Base-by-base conservation (phyloP, 2,113 vertebrate species). In the Nesogale talazaci region DNA sequence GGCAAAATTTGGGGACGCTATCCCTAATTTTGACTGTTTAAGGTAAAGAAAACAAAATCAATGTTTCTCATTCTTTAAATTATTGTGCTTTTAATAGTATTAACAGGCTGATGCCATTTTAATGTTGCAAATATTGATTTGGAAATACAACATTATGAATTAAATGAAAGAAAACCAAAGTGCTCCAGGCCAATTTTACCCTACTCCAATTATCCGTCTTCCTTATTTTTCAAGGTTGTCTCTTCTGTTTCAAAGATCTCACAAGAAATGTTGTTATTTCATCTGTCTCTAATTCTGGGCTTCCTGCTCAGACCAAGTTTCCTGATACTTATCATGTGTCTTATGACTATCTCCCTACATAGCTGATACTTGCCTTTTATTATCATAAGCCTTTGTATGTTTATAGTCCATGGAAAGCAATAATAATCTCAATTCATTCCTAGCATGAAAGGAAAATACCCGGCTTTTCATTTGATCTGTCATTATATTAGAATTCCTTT, bases 251-350 rank as follows among this genome's bases (percentile, higher is more conserved):
- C 85, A 84, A 84, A 80, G 38, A n/a, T 67, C 57, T 85, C 42
- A 40, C 63, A 75, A 40, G n/a, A 77, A 59, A 17, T 15, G 22
- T 4, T 94, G 36, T 81, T 77, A 65, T 93, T 88, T 89, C 78
- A 94, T 78, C 74, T 88, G 42, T 84, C 85, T 94, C 69, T 91
- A 80, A 89, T 89, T 84, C 78, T 36, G 27, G 65, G 40, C 38
- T 96, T 86, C 78, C 78, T 87, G 61, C 83, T 77, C 82, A 88
- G 69, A 84, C 14, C 80, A 40, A 77, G 15, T 67, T 74, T 78
- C 20, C 42, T 89, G 57, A 81, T 69, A 74, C n/a, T 83, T 82
- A 77, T 81, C 78, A 56, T 10, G 52, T 5, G 74, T 56, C 36
- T 76, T 59, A 15, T 59, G 72, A 83, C 38, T 80, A 4, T 80